These are phyloP conservation scores for Dryomyza anilis DNA, from an alignment of 2,888 invertebrate genomes.

Conservation along the genomic window DNA sequence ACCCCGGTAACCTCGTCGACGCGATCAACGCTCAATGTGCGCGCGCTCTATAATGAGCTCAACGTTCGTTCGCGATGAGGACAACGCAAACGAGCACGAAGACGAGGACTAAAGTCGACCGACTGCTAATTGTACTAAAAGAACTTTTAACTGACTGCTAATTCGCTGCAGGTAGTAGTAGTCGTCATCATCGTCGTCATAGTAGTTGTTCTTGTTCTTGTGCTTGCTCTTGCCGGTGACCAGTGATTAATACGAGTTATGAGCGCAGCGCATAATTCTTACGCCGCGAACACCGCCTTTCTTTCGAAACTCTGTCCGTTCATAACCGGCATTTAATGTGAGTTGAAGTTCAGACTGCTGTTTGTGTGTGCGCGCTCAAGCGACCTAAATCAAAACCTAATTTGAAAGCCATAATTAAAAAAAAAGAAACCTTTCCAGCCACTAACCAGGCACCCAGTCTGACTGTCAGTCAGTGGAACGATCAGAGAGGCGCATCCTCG, in stretches of 20 bases:
- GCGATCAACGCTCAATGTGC: not conserved
- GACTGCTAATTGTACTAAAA: conserved; percentile 29
- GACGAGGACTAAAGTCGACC: no score
- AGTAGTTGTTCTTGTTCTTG: no score
- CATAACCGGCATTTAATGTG: not conserved
- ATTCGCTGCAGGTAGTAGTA: conserved; percentile 38
- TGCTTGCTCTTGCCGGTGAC: no score
- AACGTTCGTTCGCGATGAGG: no score
- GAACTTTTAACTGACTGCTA: conserved; percentile 31
- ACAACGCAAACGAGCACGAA: no score
- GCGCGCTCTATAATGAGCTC: conserved; percentile 7
- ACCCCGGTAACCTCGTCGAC: conserved; percentile 27
- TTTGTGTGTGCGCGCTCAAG: conserved; percentile 31
- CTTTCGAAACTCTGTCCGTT: not conserved
- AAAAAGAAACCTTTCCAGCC: conserved; percentile 14
- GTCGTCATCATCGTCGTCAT: no score
- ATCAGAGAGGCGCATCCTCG: not conserved
- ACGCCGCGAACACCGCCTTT: conserved; percentile 7
- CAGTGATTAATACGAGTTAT: conserved; percentile 42
- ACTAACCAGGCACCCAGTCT: no score
- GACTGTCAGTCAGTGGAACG: no score
- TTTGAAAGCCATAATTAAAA: conserved; percentile 42
- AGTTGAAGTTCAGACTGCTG: not conserved
- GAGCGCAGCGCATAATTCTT: conserved; percentile 14
- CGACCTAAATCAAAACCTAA: conserved; percentile 42